phyloP scores from a whole-genome alignment of 2,888 invertebrate species.

The Phortica okadai region DNA sequence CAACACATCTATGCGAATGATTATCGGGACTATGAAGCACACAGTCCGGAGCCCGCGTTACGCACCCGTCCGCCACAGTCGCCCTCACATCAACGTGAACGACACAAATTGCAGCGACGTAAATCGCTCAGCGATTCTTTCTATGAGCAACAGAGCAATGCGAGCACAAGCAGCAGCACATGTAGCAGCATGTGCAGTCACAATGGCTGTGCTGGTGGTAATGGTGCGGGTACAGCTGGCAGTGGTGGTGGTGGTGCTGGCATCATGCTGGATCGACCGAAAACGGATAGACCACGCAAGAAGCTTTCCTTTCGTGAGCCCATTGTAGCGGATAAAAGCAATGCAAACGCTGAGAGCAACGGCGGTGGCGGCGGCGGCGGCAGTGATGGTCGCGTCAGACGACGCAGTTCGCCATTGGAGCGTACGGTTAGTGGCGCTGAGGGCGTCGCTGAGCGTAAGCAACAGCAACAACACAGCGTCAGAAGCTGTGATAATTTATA shows the following conservation, averaged over 20 bases:
- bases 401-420: constrained; percentile 67
- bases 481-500: constrained; percentile 64
- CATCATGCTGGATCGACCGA: constrained; percentile 68
- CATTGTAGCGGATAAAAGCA: constrained; percentile 63
- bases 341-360: constrained; percentile 38
- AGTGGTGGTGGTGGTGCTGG: constrained; percentile 49
- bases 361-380: constrained; percentile 43
- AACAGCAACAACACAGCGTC: constrained; percentile 37
- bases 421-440: constrained; percentile 33
- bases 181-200: constrained; percentile 48
- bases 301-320: constrained; percentile 93
- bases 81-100: constrained; percentile 56
- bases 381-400: constrained; percentile 45
- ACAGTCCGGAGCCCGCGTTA: constrained; percentile 45
- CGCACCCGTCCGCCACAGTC: constrained; percentile 68
- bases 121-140: constrained; percentile 67
- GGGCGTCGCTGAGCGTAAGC: not conserved
- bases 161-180: constrained; percentile 3
- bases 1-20: constrained; percentile 20
- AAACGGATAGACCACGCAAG: constrained; percentile 82
- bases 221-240: constrained; percentile 53
- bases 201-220: constrained; percentile 76
- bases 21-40: constrained; percentile 44
- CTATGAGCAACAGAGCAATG: constrained; percentile 57
- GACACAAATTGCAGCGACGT: constrained; percentile 62